Base-by-base conservation (phyloP, 2,888 invertebrate species). In the Eubasilissa splendida region DNA sequence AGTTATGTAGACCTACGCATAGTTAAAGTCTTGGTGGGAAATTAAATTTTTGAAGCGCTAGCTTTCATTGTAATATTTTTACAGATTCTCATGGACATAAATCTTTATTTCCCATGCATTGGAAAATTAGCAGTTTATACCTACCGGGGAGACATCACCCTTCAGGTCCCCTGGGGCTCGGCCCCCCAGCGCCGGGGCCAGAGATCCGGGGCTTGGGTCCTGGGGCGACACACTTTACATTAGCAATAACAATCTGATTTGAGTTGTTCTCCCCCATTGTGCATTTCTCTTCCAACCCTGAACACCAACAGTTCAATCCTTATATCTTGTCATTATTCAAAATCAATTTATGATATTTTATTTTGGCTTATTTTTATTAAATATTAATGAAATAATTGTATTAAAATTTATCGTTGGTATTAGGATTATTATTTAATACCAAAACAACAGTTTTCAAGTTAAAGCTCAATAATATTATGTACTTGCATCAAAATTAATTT, bases 201-300 rank as follows among this genome's bases (percentile, higher is more conserved):
- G n/a, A 4, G 14, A 14, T 59, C 14, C 2, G 70, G 70, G 53
- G 53, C 50, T 50, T 31, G 9, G 53, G 60, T 52, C 54, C 70
- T 31, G 9, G 53, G 60, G 60, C 54, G 71, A 58, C 71, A 59
- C 76, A 71, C 74, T 80, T 80, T 65, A 73, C 80, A 78, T 77
- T 73, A 71, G 78, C 79, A 80, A 80, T 81, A 83, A 83, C 83
- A 81, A 83, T 81, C 83, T 81, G 81, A 83, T 83, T 80, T 81
- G 42, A 83, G 79, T 65, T 70, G 42, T 74, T 79, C 75, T 50
- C 42, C 70, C 68, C 70, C 22, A 50, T 56, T 58, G 70, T 77
- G 66, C 66, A 63, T 78, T 63, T 79, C 33, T 22, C 65, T 12
- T 31, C 50, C 59, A 66, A 63, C 50, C 77, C 77, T 65, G 42